These are phyloP conservation scores for Polypedilum vanderplanki DNA, from an alignment of 1,140 invertebrate genomes.

Conservation along the genomic window DNA sequence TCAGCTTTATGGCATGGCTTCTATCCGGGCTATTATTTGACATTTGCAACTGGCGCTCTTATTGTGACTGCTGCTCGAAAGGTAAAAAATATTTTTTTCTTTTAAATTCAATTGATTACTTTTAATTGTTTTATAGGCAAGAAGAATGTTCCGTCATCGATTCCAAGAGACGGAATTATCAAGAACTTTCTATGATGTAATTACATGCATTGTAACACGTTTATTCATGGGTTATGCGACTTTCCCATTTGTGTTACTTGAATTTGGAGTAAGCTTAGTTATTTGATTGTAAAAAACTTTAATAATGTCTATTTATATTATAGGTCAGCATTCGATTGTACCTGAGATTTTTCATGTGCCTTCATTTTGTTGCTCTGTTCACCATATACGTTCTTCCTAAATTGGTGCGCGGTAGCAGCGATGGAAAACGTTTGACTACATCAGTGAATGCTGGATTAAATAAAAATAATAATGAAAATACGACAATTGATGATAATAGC, in stretches of 20 bases:
- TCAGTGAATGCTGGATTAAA: background rate
- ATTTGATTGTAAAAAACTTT: background rate
- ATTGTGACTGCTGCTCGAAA: conserved; percentile 77
- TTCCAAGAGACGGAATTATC: conserved; percentile 47
- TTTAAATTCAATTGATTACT: conserved; percentile 21
- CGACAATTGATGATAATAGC: conserved; percentile 33
- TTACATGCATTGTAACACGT: conserved; percentile 72
- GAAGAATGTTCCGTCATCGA: conserved; percentile 64
- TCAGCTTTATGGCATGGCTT: conserved; percentile 97
- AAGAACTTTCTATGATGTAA: conserved; percentile 62
- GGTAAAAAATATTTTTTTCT: conserved; percentile 49
- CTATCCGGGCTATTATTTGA: conserved; percentile 95
- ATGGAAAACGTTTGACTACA: conserved; percentile 33
- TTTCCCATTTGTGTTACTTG: conserved; percentile 83
- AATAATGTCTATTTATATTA: conserved; percentile 30
- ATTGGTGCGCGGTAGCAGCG: conserved; percentile 37
- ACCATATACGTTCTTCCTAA: conserved; percentile 50
- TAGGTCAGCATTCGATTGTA: conserved; percentile 55
- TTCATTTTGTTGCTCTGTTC: conserved; percentile 51
- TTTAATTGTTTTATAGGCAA: conserved; percentile 48
- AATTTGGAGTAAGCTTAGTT: conserved; percentile 51
- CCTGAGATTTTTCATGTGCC: conserved; percentile 56
- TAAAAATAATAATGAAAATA: conserved; percentile 1
- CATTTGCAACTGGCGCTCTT: conserved; percentile 81
- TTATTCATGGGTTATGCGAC: conserved; percentile 77